Evolutionary conservation across 2,797 vertebrate species (phyloP).

Genomic region (Urosaurus nigricauda): DNA sequence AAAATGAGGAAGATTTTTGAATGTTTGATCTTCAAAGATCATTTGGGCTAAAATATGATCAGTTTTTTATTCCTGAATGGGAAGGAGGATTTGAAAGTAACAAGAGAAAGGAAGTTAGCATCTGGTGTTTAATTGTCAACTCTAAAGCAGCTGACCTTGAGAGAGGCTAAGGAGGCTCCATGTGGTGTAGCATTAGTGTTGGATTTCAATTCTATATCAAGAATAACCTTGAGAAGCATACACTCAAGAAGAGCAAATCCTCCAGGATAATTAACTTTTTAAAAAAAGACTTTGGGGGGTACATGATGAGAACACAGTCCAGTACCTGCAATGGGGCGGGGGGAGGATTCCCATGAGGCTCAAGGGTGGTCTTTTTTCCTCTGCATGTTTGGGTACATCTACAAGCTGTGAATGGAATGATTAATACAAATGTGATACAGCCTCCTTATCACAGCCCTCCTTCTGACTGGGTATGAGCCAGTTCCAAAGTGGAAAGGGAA

Average conservation of each 20-base stretch:
- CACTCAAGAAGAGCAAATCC: background rate
- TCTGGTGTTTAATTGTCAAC: background rate
- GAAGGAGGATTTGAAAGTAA: background rate
- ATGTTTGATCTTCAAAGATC: background rate
- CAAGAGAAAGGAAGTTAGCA: background rate
- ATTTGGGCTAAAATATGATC: slow-evolving; percentile 14
- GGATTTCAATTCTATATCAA: background rate
- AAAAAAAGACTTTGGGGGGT: background rate
- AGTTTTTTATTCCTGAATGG: background rate
- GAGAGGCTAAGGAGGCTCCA: slow-evolving; percentile 1
- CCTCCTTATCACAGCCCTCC: background rate
- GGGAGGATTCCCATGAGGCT: background rate
- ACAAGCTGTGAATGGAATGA: background rate
- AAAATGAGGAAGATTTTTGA: background rate
- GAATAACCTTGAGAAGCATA: background rate
- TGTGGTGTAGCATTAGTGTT: background rate
- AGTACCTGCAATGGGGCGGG: background rate
- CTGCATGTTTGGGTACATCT: background rate
- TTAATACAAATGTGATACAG: background rate
- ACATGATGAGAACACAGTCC: background rate
- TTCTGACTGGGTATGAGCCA: background rate
- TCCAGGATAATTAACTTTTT: background rate
- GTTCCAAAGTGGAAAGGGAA: background rate
- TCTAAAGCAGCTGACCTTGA: background rate
- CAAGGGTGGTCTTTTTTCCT: no score